phyloP scores from a whole-genome alignment of 1,140 invertebrate genomes.

The Kradibia gibbosae region DNA sequence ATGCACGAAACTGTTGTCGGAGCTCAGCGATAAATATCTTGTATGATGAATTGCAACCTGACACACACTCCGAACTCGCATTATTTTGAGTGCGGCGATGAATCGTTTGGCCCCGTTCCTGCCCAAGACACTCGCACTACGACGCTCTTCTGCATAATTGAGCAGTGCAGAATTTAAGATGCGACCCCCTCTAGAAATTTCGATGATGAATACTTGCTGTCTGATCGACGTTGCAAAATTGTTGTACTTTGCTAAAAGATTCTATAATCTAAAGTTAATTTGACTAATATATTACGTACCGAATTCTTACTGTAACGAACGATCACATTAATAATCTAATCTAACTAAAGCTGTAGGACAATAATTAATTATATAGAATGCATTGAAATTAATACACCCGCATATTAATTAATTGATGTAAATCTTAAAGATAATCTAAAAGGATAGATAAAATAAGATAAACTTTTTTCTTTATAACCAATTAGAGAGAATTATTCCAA shows the following conservation, averaged over 20 bases:
- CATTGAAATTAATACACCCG: background rate
- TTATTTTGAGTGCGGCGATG: conserved; percentile 1
- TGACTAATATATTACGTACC: background rate
- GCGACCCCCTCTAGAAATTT: background rate
- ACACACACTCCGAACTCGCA: background rate
- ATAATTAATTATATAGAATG: background rate
- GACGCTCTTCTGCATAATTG: background rate
- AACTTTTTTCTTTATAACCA: background rate
- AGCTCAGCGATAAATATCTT: background rate
- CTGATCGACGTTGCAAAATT: background rate
- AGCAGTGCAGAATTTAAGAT: background rate
- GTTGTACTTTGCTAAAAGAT: background rate
- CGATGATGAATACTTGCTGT: conserved; percentile 7
- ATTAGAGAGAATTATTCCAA: background rate
- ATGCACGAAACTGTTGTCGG: too few relatives aligned
- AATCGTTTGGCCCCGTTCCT: conserved; percentile 3
- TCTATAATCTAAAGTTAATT: background rate
- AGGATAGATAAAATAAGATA: too few relatives aligned
- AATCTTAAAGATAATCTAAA: background rate
- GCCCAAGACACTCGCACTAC: background rate
- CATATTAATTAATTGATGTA: background rate
- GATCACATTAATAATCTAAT: background rate
- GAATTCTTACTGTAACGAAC: background rate
- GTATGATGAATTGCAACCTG: conserved; percentile 8
- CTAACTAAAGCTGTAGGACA: background rate